These are phyloP conservation scores for Trididemnum nubilum DNA, from an alignment of 23 tunicate species.

Conservation along the genomic window DNA sequence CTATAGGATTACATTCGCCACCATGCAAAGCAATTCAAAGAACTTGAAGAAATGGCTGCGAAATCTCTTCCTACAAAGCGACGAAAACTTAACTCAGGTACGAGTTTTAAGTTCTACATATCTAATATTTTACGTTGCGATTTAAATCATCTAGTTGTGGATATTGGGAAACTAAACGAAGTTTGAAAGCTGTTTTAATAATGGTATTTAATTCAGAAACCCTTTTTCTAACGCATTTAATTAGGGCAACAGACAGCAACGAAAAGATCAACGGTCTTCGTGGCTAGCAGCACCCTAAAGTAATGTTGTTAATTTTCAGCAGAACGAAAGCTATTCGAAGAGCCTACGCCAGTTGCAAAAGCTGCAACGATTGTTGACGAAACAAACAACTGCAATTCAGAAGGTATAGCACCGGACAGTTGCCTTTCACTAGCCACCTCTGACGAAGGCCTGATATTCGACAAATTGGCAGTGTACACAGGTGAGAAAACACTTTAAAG, in stretches of 20 bases:
- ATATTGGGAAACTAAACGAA: no score
- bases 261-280: no score
- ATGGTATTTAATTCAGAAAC: no score
- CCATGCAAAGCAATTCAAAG: constrained; percentile 31
- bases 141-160: no score
- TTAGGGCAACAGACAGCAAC: no score
- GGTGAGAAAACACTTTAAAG: no score
- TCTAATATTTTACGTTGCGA: no score
- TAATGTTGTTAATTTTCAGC: background rate
- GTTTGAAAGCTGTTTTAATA: no score
- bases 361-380: background rate
- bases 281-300: no score
- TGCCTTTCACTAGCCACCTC: background rate
- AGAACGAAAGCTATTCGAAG: background rate
- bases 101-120: background rate
- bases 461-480: background rate
- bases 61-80: constrained; percentile 24
- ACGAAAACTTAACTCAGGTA: background rate
- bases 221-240: no score
- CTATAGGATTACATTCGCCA: constrained; percentile 20
- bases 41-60: constrained; percentile 23
- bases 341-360: background rate
- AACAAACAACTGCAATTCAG: background rate
- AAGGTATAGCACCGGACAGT: constrained; percentile 1
- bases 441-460: background rate